Evolutionary conservation across 2,797 vertebrate genomes (phyloP).

Genomic region (Smutsia gigantea): DNA sequence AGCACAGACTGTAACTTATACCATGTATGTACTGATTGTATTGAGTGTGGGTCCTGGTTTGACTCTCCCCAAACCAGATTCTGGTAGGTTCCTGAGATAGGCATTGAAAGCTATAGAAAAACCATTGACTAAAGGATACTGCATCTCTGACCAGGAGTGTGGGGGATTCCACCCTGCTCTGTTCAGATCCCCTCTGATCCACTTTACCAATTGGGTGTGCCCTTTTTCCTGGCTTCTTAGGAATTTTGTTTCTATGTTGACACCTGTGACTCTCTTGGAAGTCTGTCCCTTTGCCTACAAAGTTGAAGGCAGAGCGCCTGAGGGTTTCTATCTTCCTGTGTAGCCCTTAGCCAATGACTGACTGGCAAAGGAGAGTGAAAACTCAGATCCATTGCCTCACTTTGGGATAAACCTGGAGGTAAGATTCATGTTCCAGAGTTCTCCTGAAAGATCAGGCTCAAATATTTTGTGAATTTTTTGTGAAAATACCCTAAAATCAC

Average conservation of each 20-base stretch:
- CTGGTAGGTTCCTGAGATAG: neutral
- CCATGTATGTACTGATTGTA: neutral
- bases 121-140: neutral
- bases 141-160: neutral
- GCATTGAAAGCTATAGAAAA: neutral
- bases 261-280: neutral
- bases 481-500: neutral
- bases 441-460: neutral
- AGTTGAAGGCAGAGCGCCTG: neutral
- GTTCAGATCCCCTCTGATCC: neutral
- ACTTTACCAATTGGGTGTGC: neutral
- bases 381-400: neutral
- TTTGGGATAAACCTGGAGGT: neutral
- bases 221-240: neutral
- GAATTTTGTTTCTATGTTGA: neutral
- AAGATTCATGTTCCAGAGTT: neutral
- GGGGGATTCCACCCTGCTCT: neutral
- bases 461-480: neutral
- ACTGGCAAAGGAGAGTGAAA: neutral
- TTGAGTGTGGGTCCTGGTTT: neutral
- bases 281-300: neutral
- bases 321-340: neutral
- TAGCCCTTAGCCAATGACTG: neutral
- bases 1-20: neutral
- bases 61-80: neutral